Base-by-base conservation (phyloP, 2,797 vertebrate genomes). In the Gila robusta region DNA sequence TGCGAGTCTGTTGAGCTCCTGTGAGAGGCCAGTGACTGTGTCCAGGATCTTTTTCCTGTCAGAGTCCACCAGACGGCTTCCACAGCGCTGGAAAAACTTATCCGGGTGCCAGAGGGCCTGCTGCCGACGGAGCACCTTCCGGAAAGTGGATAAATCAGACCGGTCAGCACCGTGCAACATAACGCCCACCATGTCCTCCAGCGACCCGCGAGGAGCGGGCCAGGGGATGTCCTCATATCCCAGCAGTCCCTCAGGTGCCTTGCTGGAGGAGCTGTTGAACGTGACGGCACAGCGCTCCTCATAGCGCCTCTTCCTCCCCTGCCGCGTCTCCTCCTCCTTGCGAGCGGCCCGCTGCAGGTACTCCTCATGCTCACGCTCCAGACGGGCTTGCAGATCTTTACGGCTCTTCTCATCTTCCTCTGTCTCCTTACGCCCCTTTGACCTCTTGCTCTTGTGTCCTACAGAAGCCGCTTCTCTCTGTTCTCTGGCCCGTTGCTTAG, bases 71-170 rank as follows among this genome's bases (percentile, higher is more conserved):
- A 98, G 91, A 37, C 96, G 95, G 12, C 90, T 88, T 28, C 95
- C 95, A 35, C 97, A 98, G 52, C 97, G 94, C 91, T 98, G 97
- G 6, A 94, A 86, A 49, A 98, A 98, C 79, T 95, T 96, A 89
- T 98, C 97, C 0, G 97, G 97, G 78, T 98, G 97, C 97, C 97
- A 98, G 16, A 96, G 91, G 0, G 94, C 87, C 90, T 97, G 97
- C 89, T 98, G 97, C 49, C 92, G 95, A 79, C 92, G 93, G 52
- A 98, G 93, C 17, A 94, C 91, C 83, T 96, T 96, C 4, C 96
- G 95, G 80, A 96, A 97, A 26, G 84, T 81, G 0, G 83, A 79
- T n/a, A 73, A 47, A 54, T 97, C 95, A 3, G 93, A 93, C 0
- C 93, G 91, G 79, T 97, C 95, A 1, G 94, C 94, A 0, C 96